These are phyloP conservation scores for Echinops telfairi DNA, from an alignment of 2,113 vertebrate species.

Conservation along the genomic window DNA sequence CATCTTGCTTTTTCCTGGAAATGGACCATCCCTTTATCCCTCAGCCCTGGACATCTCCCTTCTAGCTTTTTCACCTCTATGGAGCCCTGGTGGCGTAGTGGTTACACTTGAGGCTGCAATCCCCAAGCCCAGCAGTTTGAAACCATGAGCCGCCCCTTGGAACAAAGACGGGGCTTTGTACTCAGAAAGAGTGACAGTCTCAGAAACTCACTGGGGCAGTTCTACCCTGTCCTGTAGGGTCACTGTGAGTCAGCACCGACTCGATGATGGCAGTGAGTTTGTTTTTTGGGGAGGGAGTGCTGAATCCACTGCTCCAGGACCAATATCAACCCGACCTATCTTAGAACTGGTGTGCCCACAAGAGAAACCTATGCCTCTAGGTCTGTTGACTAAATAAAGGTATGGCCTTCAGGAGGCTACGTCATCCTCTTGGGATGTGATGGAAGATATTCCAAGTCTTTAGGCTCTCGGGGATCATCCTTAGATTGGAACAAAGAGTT, in stretches of 20 bases:
- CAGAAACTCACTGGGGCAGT: too few species aligned
- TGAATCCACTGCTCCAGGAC: background rate
- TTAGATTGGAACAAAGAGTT: background rate
- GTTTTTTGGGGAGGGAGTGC: too few species aligned
- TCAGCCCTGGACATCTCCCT: background rate
- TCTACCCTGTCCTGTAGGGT: too few species aligned
- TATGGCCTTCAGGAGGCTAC: background rate
- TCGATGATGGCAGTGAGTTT: too few species aligned
- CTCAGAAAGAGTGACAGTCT: too few species aligned
- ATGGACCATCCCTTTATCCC: background rate
- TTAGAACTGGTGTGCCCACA: background rate
- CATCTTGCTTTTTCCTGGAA: background rate
- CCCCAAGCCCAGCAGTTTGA: too few species aligned
- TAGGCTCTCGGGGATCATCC: too few species aligned
- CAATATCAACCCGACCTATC: background rate
- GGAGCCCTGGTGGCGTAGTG: too few species aligned
- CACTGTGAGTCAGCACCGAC: too few species aligned
- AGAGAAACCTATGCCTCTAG: background rate
- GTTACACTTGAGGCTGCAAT: too few species aligned
- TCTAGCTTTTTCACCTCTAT: background rate
- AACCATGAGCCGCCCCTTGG: too few species aligned
- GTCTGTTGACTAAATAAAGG: background rate
- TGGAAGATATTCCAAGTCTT: background rate
- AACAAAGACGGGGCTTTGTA: too few species aligned
- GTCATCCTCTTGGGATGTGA: background rate